phyloP scores from a whole-genome alignment of 1,140 invertebrate genomes.

The Aphelenchoides fujianensis region DNA sequence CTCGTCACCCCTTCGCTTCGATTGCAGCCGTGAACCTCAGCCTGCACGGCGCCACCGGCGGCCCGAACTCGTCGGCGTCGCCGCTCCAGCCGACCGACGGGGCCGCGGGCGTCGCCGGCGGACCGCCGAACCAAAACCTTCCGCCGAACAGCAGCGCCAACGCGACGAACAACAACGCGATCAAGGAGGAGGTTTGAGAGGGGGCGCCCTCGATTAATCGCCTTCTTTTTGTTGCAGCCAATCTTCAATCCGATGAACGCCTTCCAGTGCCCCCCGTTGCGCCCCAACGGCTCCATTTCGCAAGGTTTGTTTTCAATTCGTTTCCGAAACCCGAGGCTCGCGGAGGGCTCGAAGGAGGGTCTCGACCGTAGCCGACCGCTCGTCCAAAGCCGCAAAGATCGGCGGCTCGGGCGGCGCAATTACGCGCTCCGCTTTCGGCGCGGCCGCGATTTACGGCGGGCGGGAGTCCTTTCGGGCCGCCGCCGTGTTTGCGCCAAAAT shows the following conservation, averaged over 20 bases:
- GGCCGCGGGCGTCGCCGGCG: neutral
- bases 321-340: no score
- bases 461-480: no score
- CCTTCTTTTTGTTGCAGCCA: neutral
- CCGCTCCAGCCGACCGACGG: neutral
- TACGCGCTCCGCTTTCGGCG: no score
- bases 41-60: neutral
- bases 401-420: no score
- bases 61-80: neutral
- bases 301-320: slow-evolving; percentile 1
- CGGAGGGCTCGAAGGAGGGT: no score
- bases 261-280: slow-evolving; percentile 6
- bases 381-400: no score
- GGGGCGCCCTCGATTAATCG: neutral
- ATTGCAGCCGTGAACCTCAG: neutral
- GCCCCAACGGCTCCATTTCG: neutral
- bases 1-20: no score
- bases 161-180: neutral
- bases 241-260: slow-evolving; percentile 23
- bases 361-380: no score
- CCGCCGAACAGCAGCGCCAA: neutral
- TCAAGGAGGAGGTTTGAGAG: neutral
- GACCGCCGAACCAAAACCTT: neutral
- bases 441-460: no score
- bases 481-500: no score